Evolutionary conservation across 2,797 vertebrate species (phyloP).

Genomic region (Chelon labrosus): DNA sequence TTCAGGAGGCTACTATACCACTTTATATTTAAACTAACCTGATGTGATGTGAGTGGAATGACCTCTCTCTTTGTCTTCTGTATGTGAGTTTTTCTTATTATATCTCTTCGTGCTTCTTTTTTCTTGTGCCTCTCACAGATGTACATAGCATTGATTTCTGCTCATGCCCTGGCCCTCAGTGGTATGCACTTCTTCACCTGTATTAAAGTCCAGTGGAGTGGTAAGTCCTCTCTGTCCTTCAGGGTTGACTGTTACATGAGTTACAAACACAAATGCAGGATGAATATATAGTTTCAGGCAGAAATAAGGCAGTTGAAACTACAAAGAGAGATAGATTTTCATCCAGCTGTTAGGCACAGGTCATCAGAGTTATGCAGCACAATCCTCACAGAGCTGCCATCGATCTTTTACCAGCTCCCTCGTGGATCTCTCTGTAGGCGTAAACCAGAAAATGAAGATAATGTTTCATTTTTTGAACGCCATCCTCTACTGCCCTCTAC

Average conservation of each 20-base stretch:
- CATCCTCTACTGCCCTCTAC: neutral
- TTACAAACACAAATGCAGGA: too few relatives aligned
- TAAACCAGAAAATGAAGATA: conserved; percentile 31
- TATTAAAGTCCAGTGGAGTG: conserved; percentile 97
- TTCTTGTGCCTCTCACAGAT: conserved; percentile 83
- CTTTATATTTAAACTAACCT: neutral
- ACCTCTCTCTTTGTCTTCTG: neutral
- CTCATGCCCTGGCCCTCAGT: conserved; percentile 93
- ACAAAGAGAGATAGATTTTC: neutral
- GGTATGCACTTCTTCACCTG: conserved; percentile 97
- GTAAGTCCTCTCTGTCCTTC: conserved; percentile 79
- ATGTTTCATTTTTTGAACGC: conserved; percentile 27
- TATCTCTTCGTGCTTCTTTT: neutral
- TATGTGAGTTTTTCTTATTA: neutral
- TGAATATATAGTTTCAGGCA: neutral
- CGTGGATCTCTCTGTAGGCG: conserved; percentile 9
- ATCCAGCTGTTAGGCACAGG: conserved; percentile 18
- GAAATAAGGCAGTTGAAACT: neutral
- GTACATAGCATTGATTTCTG: conserved; percentile 96
- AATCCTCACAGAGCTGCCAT: conserved; percentile 22
- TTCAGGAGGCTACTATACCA: neutral
- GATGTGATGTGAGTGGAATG: neutral
- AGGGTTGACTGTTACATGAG: neutral
- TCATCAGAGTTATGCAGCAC: conserved; percentile 17
- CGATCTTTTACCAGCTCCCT: conserved; percentile 25